A percentile compares a stretch with the other conserved stretches of the same genome.
Evolutionary conservation across 2,888 invertebrate genomes (phyloP).

Genomic region (Ophion slaviceki): DNA sequence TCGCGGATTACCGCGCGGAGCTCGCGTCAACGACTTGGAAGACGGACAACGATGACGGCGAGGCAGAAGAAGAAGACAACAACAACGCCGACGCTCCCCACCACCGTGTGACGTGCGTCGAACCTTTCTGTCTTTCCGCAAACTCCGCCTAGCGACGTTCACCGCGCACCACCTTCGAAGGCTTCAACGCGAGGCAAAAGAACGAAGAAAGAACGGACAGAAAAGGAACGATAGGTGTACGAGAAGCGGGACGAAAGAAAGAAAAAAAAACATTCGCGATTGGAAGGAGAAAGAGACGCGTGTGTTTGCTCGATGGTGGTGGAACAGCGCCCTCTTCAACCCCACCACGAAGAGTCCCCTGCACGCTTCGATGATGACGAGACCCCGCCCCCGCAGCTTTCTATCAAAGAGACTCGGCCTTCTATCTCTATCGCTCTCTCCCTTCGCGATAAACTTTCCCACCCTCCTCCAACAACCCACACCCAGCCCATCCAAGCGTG

Average conservation of each 20-base stretch:
- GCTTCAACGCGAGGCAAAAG: neutral
- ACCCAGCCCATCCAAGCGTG: conserved; percentile 11
- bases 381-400: conserved; percentile 58
- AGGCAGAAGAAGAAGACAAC: neutral
- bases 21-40: conserved; percentile 49
- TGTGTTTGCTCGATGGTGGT: conserved; percentile 29
- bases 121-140: conserved; percentile 63
- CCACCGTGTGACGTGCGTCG: conserved; percentile 32
- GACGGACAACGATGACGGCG: conserved; percentile 38
- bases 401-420: conserved; percentile 10
- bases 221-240: conserved; percentile 29
- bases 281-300: conserved; percentile 52
- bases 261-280: conserved; percentile 16
- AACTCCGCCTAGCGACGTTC: conserved; percentile 79
- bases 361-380: conserved; percentile 57
- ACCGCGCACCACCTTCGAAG: conserved; percentile 30
- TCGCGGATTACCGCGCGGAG: conserved; percentile 43
- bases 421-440: conserved; percentile 14
- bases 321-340: conserved; percentile 39
- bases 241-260: conserved; percentile 2
- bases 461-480: conserved; percentile 39
- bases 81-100: conserved; percentile 55
- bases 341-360: conserved; percentile 36
- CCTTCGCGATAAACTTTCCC: neutral
- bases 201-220: conserved; percentile 39